These are phyloP conservation scores for Megaleporinus macrocephalus DNA, from an alignment of 2,113 vertebrate genomes.

Conservation along the genomic window DNA sequence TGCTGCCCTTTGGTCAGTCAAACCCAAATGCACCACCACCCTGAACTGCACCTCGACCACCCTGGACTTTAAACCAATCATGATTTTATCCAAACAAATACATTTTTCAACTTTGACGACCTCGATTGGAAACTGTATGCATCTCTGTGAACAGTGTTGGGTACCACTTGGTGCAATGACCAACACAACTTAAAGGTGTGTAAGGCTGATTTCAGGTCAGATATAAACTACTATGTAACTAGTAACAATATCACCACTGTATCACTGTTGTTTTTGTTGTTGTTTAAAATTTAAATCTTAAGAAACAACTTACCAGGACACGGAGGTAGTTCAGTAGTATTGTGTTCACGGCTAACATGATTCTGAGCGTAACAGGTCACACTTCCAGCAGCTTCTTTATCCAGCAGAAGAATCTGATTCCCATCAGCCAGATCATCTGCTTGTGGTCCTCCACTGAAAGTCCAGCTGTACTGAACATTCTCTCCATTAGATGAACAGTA, in stretches of 20 bases:
- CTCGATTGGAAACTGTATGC: too few relatives aligned
- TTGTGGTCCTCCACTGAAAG: neutral
- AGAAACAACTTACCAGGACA: slow-evolving; percentile 26
- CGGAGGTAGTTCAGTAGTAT: neutral
- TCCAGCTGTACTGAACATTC: neutral
- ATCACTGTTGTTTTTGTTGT: slow-evolving; percentile 8
- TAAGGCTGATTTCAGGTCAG: neutral
- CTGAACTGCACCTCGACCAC: too few relatives aligned
- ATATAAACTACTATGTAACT: neutral
- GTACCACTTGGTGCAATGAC: too few relatives aligned
- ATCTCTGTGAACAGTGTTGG: too few relatives aligned
- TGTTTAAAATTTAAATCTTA: neutral
- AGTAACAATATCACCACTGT: neutral
- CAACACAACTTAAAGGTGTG: too few relatives aligned
- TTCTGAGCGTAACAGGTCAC: slow-evolving; percentile 40
- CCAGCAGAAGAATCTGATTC: neutral
- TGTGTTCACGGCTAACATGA: neutral
- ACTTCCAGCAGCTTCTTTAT: neutral
- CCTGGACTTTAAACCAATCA: too few relatives aligned
- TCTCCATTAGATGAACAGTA: neutral
- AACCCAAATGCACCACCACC: too few relatives aligned
- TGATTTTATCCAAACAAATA: too few relatives aligned
- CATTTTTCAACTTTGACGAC: too few relatives aligned
- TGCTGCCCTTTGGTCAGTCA: too few relatives aligned
- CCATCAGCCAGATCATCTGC: neutral